Evolutionary conservation across 2,888 invertebrate genomes (phyloP), one percentile per base, ranked within the genome.

Genomic region (Caenorhabditis sp.): DNA sequence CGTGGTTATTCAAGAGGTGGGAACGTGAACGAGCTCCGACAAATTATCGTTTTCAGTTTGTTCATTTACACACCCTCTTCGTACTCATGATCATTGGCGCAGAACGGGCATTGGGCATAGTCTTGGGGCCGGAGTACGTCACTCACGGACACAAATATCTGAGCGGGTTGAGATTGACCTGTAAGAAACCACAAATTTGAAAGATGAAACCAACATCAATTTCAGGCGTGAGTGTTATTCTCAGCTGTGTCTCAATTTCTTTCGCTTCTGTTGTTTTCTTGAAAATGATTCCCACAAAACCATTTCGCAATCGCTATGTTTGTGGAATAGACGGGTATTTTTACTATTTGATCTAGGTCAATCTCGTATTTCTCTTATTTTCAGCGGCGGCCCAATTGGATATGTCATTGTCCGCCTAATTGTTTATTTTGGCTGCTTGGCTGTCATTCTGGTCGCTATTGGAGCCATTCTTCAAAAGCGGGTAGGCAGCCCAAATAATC

Each of bases 311-410:
- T 63, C 83, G 87, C 39, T 87, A 86, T 65, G 58, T 87, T n/a
- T 87, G 87, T 61, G 86, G 80, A 9, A 85, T 87, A 37, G 87
- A 84, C 45, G 80, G 81, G 87, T 85, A 61, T 61, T 55, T 72
- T n/a, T 43, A 30, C 24, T 39, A n/a, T n/a, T n/a, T n/a, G n/a
- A n/a, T n/a, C n/a, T n/a, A n/a, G n/a, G n/a, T n/a, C n/a, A n/a
- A n/a, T n/a, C n/a, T n/a, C n/a, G n/a, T n/a, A n/a, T n/a, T n/a
- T n/a, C n/a, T n/a, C n/a, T n/a, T n/a, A 20, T 50, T 79, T 85
- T 61, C 59, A 86, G 87, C 17, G 74, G 83, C 22, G 80, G 87
- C 2, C 87, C 87, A 22, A 63, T 87, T 15, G 81, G 80, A 17
- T 87, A 86, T 62, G 81, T 86, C 13, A 78, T 85, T 35, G 82